These are phyloP conservation scores for Drosophila cracens DNA, from an alignment of 2,888 invertebrate genomes.

Conservation along the genomic window DNA sequence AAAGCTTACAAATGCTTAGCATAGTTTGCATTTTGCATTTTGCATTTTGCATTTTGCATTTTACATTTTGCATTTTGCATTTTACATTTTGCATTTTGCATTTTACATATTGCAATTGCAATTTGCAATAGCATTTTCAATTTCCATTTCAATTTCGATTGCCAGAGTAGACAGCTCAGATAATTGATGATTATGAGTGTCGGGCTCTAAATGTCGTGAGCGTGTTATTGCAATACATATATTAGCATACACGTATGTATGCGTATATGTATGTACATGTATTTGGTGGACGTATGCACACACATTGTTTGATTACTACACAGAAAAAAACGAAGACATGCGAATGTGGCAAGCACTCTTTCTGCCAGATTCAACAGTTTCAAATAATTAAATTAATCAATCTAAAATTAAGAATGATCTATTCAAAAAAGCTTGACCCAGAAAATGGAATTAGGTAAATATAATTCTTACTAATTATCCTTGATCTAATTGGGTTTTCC, in stretches of 20 bases:
- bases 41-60: constrained; percentile 13
- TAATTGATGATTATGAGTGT: constrained; percentile 77
- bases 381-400: too few relatives aligned
- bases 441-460: too few relatives aligned
- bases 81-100: constrained; percentile 34
- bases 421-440: too few relatives aligned
- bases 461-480: too few relatives aligned
- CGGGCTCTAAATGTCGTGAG: constrained; percentile 66
- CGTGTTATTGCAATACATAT: constrained; percentile 39
- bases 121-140: constrained; percentile 28
- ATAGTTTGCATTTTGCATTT: constrained; percentile 16
- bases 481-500: too few relatives aligned
- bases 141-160: constrained; percentile 50
- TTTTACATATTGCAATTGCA: constrained; percentile 17
- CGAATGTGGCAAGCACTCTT: neutral
- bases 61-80: constrained; percentile 8
- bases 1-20: constrained; percentile 20
- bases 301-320: constrained; percentile 1
- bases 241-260: constrained; percentile 4
- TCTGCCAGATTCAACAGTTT: neutral
- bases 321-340: neutral
- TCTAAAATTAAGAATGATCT: too few relatives aligned
- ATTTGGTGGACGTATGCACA: neutral
- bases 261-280: neutral
- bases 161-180: constrained; percentile 61